These are phyloP conservation scores for Tinea pellionella DNA, from an alignment of 2,888 invertebrate species.

Conservation along the genomic window DNA sequence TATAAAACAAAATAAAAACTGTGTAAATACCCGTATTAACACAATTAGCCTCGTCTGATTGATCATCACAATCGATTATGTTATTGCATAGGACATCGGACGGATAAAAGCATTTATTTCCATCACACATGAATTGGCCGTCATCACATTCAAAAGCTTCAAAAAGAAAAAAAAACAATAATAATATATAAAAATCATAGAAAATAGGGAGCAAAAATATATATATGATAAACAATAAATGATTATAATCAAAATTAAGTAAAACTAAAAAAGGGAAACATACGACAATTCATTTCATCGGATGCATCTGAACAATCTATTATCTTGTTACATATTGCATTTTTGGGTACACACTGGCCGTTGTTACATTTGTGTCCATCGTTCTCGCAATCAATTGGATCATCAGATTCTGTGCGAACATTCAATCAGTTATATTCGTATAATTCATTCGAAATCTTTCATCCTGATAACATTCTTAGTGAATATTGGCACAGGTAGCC, in stretches of 20 bases:
- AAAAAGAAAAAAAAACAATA: neutral
- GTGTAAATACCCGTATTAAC: neutral
- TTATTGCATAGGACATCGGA: conserved; percentile 50
- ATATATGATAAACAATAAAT: neutral
- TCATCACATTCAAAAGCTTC: conserved; percentile 14
- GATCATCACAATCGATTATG: conserved; percentile 50
- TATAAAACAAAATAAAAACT: neutral
- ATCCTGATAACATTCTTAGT: no score
- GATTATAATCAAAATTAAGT: conserved; percentile 19
- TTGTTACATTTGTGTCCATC: conserved; percentile 57
- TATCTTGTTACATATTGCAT: conserved; percentile 28
- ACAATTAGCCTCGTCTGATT: conserved; percentile 36
- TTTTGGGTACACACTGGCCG: conserved; percentile 69
- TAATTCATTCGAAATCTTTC: no score
- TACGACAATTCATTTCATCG: conserved; percentile 36
- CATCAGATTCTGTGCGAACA: neutral
- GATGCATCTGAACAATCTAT: conserved; percentile 58
- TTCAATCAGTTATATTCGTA: no score
- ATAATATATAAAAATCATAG: neutral
- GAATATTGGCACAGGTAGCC: no score
- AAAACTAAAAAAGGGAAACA: conserved; percentile 17
- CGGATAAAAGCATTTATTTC: conserved; percentile 60
- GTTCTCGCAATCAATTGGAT: conserved; percentile 15
- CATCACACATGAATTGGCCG: conserved; percentile 61
- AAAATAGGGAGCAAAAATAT: neutral